These are phyloP conservation scores for Drosophila meridionalis DNA, from an alignment of 2,888 invertebrate species.

Conservation along the genomic window DNA sequence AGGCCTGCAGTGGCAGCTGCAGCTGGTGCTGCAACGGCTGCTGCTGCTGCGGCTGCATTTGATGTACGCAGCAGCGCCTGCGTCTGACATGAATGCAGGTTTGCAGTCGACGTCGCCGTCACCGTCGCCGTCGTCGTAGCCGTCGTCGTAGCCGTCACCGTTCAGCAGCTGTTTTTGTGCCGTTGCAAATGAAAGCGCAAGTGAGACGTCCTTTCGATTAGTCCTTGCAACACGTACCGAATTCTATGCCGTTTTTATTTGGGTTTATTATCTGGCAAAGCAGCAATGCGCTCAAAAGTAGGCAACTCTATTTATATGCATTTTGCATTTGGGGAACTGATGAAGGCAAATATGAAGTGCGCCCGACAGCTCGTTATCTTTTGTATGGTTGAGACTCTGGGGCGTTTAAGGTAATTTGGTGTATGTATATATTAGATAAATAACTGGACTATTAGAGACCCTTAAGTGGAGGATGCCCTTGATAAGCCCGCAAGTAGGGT, in stretches of 20 bases:
- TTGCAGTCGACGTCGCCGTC: constrained; percentile 20
- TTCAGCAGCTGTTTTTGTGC: constrained; percentile 46
- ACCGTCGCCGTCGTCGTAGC: not conserved
- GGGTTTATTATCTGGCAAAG: constrained; percentile 17
- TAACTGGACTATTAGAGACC: not conserved
- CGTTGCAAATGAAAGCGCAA: constrained; percentile 53
- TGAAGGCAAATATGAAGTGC: not conserved
- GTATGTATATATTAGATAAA: not conserved
- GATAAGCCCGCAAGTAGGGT: too few species aligned
- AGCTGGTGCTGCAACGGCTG: constrained; percentile 7
- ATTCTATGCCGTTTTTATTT: constrained; percentile 22
- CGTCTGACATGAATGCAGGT: constrained; percentile 59
- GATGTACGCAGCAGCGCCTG: constrained; percentile 55
- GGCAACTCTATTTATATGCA: constrained; percentile 53
- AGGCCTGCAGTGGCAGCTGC: constrained; percentile 37
- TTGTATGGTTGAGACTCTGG: not conserved
- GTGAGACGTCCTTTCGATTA: constrained; percentile 21
- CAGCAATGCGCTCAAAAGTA: constrained; percentile 44
- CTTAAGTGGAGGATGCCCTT: not conserved
- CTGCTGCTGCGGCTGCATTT: constrained; percentile 44
- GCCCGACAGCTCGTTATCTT: not conserved
- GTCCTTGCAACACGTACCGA: constrained; percentile 36
- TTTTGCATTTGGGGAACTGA: not conserved
- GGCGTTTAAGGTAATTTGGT: not conserved
- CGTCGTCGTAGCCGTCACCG: not conserved